phyloP scores from a whole-genome alignment of 2,888 invertebrate genomes.

The Eupithecia centaureata region DNA sequence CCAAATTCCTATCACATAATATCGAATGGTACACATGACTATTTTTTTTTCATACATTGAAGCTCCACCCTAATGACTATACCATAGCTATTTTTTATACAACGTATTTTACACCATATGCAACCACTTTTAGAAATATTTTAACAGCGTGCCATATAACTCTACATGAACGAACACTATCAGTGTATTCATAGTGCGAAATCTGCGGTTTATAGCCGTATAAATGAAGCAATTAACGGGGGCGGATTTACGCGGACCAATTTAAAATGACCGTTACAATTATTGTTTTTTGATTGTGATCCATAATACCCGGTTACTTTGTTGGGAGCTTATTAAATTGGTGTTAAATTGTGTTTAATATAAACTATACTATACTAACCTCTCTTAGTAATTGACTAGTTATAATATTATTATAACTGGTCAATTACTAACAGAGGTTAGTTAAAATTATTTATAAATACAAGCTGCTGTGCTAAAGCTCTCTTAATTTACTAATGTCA shows the following conservation, averaged over 20 bases:
- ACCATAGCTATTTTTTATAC: background rate
- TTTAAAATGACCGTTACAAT: constrained; percentile 49
- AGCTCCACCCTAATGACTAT: no score
- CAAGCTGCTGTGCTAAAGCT: background rate
- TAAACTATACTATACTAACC: no score
- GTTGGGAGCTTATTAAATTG: constrained; percentile 5
- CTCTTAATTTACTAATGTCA: constrained; percentile 9
- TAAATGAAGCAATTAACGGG: constrained; percentile 61
- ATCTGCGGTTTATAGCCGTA: constrained; percentile 57
- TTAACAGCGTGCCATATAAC: constrained; percentile 52
- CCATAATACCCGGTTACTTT: constrained; percentile 42
- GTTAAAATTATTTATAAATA: background rate
- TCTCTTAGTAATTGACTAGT: no score
- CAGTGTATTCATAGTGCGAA: constrained; percentile 51
- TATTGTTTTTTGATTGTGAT: constrained; percentile 50
- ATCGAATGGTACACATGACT: no score
- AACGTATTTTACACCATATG: background rate
- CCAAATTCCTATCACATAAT: no score
- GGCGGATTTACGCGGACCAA: constrained; percentile 52
- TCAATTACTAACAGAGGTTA: no score
- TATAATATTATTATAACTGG: no score
- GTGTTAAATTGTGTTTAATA: background rate
- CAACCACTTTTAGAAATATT: constrained; percentile 46
- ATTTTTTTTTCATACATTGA: no score
- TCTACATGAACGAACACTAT: constrained; percentile 42